These are phyloP conservation scores for Nysson spinosus DNA, from an alignment of 2,888 invertebrate genomes.

Conservation along the genomic window DNA sequence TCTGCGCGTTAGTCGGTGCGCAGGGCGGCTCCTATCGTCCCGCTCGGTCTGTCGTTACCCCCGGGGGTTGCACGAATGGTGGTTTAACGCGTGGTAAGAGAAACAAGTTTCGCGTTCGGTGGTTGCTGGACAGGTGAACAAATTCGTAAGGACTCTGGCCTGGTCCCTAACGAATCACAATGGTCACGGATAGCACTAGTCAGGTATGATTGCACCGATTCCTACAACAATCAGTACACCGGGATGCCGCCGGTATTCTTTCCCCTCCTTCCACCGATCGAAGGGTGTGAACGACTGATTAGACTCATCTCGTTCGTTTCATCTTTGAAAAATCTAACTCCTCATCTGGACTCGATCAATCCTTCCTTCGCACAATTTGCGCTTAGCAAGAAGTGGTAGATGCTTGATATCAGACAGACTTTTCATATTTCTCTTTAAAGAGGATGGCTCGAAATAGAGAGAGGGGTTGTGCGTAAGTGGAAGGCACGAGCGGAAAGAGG, in stretches of 20 bases:
- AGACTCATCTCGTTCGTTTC: background rate
- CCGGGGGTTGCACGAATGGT: conserved; percentile 56
- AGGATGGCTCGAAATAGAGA: no score
- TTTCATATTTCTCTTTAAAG: no score
- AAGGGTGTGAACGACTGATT: conserved; percentile 35
- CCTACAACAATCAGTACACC: conserved; percentile 5
- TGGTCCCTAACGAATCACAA: conserved; percentile 45
- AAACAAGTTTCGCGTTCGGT: conserved; percentile 41
- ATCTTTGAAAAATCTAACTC: no score
- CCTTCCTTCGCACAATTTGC: no score
- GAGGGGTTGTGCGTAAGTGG: no score
- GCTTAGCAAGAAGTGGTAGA: no score
- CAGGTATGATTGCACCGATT: conserved; percentile 66
- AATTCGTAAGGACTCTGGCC: conserved; percentile 7
- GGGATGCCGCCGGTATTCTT: conserved; percentile 40
- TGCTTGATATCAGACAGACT: no score
- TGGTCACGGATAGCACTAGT: conserved; percentile 74
- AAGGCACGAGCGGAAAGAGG: no score
- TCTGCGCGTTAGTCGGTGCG: conserved; percentile 64
- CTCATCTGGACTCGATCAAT: no score
- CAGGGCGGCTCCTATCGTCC: conserved; percentile 70
- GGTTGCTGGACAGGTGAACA: conserved; percentile 29
- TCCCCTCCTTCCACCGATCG: conserved; percentile 18
- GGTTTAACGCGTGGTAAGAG: conserved; percentile 47
- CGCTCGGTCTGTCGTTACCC: conserved; percentile 53